Evolutionary conservation across 1,140 invertebrate genomes (phyloP), one percentile per base, ranked within the genome.

Genomic region (Bombus impatiens): DNA sequence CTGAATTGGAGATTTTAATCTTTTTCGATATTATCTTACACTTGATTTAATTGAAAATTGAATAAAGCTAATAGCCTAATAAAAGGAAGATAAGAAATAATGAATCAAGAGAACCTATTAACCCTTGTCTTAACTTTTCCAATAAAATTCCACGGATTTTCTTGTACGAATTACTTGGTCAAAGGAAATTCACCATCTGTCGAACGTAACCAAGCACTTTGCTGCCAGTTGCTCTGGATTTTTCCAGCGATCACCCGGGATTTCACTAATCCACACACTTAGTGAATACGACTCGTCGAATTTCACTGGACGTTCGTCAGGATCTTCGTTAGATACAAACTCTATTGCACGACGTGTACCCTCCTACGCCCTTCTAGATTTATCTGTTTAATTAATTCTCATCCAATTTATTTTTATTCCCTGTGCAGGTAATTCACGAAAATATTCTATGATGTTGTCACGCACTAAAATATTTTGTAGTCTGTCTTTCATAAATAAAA

Each of bases 311-410:
- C 18, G 67, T 68, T 68, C 67, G 35, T 68, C 67, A 68, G 67
- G 67, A 37, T 68, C 67, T 37, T 68, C 18, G 35, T 68, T 68
- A 68, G 67, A 68, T 68, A 68, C 35, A 68, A 68, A 68, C 67
- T 37, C 8, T 22, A 32, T 68, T 37, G 22, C 67, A 8, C 35
- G 1, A 3, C 22, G 1, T 10, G 15, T 2, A 3, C 18, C 18
- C 22, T 37, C 1, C 18, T 22, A 53, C 35, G 35, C 22, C 8
- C 35, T 68, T 37, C 67, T 35, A 22, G 9, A 68, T 68, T 68
- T 68, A 37, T 68, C 35, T 37, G 1, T 37, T 32, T 32, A 35
- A 68, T 68, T 68, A 35, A 67, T 68, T 18, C 18, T 18, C 32
- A 15, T 68, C 9, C 9, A 28, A 42, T 42, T n/a, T n/a, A 28